phyloP scores from a whole-genome alignment of 2,113 vertebrate genomes.

The Eidolon helvum region DNA sequence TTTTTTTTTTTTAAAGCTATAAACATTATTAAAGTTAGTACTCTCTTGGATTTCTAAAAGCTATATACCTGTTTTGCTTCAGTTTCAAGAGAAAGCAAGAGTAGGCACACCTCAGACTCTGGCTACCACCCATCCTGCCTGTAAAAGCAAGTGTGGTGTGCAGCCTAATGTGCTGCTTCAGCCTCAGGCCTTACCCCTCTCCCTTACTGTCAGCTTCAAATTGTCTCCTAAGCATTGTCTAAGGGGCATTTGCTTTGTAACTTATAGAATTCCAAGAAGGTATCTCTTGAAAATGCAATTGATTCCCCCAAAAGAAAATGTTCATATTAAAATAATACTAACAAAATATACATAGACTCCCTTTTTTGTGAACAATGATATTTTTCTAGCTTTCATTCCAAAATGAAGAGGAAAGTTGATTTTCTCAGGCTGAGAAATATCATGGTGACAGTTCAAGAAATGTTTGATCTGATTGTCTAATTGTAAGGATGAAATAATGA shows the following conservation, averaged over 20 bases:
- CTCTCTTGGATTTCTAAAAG: not conserved
- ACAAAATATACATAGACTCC: not conserved
- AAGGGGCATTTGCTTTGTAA: not conserved
- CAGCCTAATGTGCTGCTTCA: not conserved
- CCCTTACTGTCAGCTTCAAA: not conserved
- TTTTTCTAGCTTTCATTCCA: not conserved
- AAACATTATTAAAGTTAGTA: not conserved
- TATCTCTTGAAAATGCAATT: not conserved
- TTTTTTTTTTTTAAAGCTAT: not conserved
- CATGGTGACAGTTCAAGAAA: not conserved
- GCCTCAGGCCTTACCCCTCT: fast-evolving
- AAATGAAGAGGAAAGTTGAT: not conserved
- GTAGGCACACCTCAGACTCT: no score
- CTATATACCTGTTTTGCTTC: not conserved
- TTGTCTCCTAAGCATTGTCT: not conserved
- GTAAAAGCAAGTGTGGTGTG: not conserved
- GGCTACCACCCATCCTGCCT: no score
- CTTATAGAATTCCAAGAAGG: not conserved
- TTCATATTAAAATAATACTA: not conserved
- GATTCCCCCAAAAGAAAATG: not conserved
- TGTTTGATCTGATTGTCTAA: not conserved
- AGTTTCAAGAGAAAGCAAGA: not conserved
- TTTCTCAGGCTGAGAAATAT: not conserved
- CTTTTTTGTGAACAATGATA: not conserved
- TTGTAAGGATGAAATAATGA: not conserved